Conservation (phyloP, 2,113 vertebrate species). For the Syrmaticus mikado region DNA sequence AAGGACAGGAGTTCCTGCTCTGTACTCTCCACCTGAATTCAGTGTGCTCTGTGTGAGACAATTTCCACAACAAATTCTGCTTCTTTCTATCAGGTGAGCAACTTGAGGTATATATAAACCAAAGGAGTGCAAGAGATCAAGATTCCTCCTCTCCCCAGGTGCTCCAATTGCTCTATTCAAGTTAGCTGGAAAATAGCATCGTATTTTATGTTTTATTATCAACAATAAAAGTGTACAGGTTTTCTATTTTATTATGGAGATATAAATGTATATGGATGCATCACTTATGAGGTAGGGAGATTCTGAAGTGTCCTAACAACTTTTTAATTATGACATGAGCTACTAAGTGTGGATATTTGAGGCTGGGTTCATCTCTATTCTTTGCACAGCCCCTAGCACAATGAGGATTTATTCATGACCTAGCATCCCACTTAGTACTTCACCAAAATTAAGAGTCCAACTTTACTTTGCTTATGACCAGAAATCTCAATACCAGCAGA, state of each 20-base stretch:
- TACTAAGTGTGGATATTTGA: conserved; percentile 28
- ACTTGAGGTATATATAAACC: background rate
- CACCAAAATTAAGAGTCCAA: conserved; percentile 59
- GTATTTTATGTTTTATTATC: conserved; percentile 44
- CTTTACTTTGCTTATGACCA: conserved; percentile 24
- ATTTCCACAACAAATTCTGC: conserved; percentile 54
- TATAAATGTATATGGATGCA: conserved; percentile 51
- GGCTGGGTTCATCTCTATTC: conserved; percentile 54
- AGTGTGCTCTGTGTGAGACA: conserved; percentile 38
- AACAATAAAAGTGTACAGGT: conserved; percentile 59
- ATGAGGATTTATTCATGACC: conserved; percentile 57
- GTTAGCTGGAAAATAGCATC: conserved; percentile 27
- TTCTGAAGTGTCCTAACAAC: conserved; percentile 60
- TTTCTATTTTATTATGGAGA: conserved; percentile 47
- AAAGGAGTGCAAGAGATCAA: background rate
- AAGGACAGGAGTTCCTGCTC: conserved; percentile 63
- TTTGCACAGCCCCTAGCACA: conserved; percentile 58
- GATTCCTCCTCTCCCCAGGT: background rate
- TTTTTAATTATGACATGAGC: conserved; percentile 56
- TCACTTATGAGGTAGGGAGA: conserved; percentile 47
- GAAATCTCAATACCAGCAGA: background rate
- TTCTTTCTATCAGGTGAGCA: background rate
- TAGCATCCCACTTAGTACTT: conserved; percentile 41
- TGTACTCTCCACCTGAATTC: conserved; percentile 63
- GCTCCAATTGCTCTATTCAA: background rate